Conservation (phyloP, 2,797 vertebrate species). For the Chromobotia macracanthus region DNA sequence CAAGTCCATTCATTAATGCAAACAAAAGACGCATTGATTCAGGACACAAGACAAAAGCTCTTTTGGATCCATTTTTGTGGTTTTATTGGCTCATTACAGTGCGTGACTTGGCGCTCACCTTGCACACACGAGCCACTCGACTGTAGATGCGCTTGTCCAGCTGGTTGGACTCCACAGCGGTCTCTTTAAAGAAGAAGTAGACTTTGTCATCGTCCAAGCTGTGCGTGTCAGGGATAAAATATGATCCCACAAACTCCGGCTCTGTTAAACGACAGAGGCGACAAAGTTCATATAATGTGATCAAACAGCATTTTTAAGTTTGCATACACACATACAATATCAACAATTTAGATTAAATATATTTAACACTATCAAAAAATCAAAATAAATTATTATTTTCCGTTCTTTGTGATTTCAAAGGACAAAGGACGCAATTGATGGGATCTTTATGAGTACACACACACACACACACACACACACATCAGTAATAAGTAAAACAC, state of each 20-base stretch:
- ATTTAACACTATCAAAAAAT: no score
- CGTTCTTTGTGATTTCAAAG: no score
- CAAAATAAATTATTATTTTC: no score
- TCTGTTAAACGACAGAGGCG: conserved; percentile 67
- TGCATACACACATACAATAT: no score
- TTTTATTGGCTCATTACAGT: conserved; percentile 36
- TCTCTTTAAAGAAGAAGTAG: conserved; percentile 86
- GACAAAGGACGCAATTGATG: no score
- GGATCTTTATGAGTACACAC: no score
- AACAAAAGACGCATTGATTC: conserved; percentile 45
- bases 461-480: no score
- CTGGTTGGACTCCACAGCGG: conserved; percentile 78
- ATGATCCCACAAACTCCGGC: conserved; percentile 79
- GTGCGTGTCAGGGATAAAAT: conserved; percentile 84
- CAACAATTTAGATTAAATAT: no score
- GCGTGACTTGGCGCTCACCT: conserved; percentile 72
- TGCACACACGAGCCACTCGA: conserved; percentile 87
- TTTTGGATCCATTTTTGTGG: conserved; percentile 36
- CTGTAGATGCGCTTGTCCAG: conserved; percentile 82
- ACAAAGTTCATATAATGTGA: no score
- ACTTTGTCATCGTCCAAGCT: conserved; percentile 84
- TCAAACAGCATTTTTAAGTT: no score
- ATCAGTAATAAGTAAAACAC: no score
- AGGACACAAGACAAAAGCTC: conserved; percentile 1
- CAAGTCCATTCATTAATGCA: conserved; percentile 20